Conservation (phyloP, 2,888 invertebrate species). For the Ectemnius continuus region DNA sequence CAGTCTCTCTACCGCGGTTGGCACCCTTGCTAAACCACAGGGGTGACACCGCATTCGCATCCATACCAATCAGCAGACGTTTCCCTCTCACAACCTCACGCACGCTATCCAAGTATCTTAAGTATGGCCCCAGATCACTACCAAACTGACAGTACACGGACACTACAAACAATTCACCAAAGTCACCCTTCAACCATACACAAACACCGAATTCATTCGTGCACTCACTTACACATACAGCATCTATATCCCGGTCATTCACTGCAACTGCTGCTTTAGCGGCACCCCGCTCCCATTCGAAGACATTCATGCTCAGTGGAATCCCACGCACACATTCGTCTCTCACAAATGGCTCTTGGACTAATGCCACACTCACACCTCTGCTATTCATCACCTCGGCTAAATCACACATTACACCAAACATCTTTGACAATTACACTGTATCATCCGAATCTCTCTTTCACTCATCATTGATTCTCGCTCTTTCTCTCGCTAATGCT, state of each 20-base stretch:
- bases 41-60: too few relatives aligned
- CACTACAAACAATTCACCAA: constrained; percentile 35
- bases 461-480: background rate
- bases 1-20: too few relatives aligned
- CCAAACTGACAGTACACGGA: constrained; percentile 46
- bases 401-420: constrained; percentile 5
- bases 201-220: constrained; percentile 17
- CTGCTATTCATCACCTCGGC: background rate
- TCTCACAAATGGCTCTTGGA: constrained; percentile 12
- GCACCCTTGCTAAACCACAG: too few relatives aligned
- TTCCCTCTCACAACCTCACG: too few relatives aligned
- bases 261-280: constrained; percentile 29
- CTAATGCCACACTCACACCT: constrained; percentile 8
- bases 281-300: background rate
- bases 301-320: constrained; percentile 1
- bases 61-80: too few relatives aligned
- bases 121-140: background rate
- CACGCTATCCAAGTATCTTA: constrained; percentile 20
- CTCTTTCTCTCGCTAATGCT: background rate
- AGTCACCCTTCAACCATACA: constrained; percentile 38
- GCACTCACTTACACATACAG: constrained; percentile 16
- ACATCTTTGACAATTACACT: constrained; percentile 13
- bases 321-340: background rate
- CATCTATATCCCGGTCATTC: constrained; percentile 15
- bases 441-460: background rate